A percentile compares a stretch with the other conserved stretches of the same genome.
These are phyloP conservation scores for Pristionchus mayeri DNA, from an alignment of 2,888 invertebrate genomes.

Conservation along the genomic window DNA sequence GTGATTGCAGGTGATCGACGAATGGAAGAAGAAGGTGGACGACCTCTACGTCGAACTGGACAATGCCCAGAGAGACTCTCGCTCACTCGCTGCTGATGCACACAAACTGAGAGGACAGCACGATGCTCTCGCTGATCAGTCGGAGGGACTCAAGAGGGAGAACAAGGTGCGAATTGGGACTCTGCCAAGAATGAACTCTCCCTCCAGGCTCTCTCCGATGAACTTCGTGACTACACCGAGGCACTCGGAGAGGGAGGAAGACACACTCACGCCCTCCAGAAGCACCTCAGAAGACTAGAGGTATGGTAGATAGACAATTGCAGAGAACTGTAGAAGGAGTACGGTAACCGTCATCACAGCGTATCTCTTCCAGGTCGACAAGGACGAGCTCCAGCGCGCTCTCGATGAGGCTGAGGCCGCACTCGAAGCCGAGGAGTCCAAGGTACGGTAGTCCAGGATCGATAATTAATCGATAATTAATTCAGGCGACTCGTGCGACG, in stretches of 20 bases:
- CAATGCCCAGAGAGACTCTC: slow-evolving; percentile 98
- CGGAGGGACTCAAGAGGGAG: slow-evolving; percentile 97
- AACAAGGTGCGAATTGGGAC: slow-evolving; percentile 89
- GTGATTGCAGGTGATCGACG: slow-evolving; percentile 83
- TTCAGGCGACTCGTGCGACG: slow-evolving; percentile 82
- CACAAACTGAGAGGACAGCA: slow-evolving; percentile 78
- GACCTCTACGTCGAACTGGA: slow-evolving; percentile 97
- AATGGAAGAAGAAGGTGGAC: slow-evolving; percentile 99
- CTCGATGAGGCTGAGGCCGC: slow-evolving; percentile 91
- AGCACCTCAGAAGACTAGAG: slow-evolving; percentile 97
- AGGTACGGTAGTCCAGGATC: slow-evolving; percentile 58
- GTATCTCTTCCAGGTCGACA: slow-evolving; percentile 84
- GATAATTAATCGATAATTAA: not conserved
- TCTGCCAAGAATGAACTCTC: no score
- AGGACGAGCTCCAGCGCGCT: slow-evolving; percentile 94
- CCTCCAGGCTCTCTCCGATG: slow-evolving; percentile 85
- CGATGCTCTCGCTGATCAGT: slow-evolving; percentile 79
- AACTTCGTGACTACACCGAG: slow-evolving; percentile 98
- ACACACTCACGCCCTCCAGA: slow-evolving; percentile 98
- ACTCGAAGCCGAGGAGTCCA: slow-evolving; percentile 99
- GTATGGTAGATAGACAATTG: slow-evolving; percentile 81
- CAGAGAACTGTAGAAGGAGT: not conserved
- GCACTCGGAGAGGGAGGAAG: slow-evolving; percentile 85
- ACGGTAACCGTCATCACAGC: not conserved
- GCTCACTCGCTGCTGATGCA: slow-evolving; percentile 98